Percentiles rank a stretch among this genome's conserved stretches.
Conservation (phyloP, 2,888 invertebrate species). For the Drosophila suboccidentalis region DNA sequence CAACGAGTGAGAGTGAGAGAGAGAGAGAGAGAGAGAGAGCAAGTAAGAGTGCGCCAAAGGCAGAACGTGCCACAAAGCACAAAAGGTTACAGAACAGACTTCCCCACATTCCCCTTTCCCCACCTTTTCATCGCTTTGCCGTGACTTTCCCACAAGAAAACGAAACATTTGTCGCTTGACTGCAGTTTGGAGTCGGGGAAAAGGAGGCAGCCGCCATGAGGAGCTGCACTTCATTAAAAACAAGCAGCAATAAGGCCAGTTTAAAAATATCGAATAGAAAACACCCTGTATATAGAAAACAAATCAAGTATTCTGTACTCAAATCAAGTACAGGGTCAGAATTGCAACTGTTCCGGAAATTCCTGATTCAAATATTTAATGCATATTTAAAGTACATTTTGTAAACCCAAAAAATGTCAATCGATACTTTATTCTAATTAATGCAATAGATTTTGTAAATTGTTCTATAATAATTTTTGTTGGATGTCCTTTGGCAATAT, state of each 20-base stretch:
- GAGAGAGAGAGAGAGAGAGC: background rate
- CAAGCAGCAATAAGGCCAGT: background rate
- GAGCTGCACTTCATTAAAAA: slow-evolving; percentile 74
- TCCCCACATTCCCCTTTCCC: background rate
- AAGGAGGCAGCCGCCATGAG: slow-evolving; percentile 9
- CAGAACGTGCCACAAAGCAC: slow-evolving; percentile 67
- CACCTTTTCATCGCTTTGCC: background rate
- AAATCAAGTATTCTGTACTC: too few species aligned
- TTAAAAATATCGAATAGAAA: background rate
- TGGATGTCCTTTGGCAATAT: too few species aligned
- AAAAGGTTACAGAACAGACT: slow-evolving; percentile 55
- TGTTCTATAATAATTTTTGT: too few species aligned
- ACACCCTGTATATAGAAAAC: slow-evolving; percentile 2
- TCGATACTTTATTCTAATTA: too few species aligned
- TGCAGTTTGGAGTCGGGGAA: slow-evolving; percentile 44
- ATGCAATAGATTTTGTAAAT: too few species aligned
- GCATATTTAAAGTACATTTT: too few species aligned
- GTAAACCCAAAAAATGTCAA: too few species aligned
- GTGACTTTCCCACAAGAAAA: slow-evolving; percentile 39
- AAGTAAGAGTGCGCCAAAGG: slow-evolving; percentile 21
- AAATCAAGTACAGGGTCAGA: too few species aligned
- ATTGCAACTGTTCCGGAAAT: too few species aligned
- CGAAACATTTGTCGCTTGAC: slow-evolving; percentile 67
- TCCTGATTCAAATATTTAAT: too few species aligned
- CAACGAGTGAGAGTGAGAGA: background rate